Percentiles rank a stretch among this genome's conserved stretches.
phyloP scores from a whole-genome alignment of 2,113 vertebrate genomes.

The Herpetotheres cachinnans region DNA sequence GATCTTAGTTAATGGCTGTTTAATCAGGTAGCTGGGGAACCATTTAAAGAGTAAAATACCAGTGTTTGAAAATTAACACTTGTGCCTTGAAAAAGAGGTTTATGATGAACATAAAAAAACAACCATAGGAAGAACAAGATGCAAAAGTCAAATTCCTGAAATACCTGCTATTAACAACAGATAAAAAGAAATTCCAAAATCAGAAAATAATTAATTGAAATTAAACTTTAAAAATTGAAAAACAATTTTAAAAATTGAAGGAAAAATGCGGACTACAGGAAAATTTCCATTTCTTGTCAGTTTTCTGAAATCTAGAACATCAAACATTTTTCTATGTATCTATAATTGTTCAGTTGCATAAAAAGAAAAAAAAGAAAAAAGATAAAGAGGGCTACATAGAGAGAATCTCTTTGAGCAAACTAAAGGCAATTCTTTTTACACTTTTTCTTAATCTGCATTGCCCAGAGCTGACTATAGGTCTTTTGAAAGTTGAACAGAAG shows the following conservation, averaged over 20 bases:
- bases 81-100: not conserved
- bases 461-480: not conserved
- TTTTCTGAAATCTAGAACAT: not conserved
- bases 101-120: not conserved
- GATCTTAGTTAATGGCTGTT: not conserved
- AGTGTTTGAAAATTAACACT: not conserved
- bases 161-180: not conserved
- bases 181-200: not conserved
- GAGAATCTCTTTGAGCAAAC: not conserved
- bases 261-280: not conserved
- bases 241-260: not conserved
- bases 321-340: not conserved
- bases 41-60: not conserved
- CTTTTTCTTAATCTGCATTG: not conserved
- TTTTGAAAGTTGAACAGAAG: not conserved
- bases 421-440: not conserved
- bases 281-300: not conserved
- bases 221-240: not conserved
- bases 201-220: not conserved
- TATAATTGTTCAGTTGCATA: not conserved
- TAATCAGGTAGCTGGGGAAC: not conserved
- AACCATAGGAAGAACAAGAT: not conserved
- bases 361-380: not conserved
- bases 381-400: not conserved
- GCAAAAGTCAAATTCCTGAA: not conserved